phyloP scores from a whole-genome alignment of 2,113 vertebrate genomes.

The Cacatua alba region DNA sequence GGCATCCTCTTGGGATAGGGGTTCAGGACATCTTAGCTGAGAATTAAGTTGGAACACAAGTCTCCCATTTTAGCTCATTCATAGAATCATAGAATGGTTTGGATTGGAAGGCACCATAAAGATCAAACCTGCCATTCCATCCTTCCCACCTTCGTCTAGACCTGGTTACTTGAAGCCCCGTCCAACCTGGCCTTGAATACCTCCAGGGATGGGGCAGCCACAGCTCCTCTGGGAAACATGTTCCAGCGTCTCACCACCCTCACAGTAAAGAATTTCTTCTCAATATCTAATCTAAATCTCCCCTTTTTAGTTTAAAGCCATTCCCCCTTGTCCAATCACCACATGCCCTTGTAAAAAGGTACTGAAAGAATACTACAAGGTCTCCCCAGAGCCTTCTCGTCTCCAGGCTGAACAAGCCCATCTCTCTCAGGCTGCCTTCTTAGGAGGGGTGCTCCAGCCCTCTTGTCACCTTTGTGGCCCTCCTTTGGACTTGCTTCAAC shows the following conservation, averaged over 20 bases:
- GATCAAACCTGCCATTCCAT: not conserved
- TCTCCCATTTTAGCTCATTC: not conserved
- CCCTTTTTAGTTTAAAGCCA: not conserved
- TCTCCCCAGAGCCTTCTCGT: not conserved
- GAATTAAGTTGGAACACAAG: not conserved
- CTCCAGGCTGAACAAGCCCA: not conserved
- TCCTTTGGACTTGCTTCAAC: not conserved
- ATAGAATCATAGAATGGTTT: not conserved
- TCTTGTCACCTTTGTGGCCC: not conserved
- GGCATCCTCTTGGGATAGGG: not conserved
- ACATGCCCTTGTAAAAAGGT: not conserved
- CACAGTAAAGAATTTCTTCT: not conserved
- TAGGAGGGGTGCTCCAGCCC: not conserved
- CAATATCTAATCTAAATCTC: not conserved
- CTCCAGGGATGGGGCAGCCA: not conserved
- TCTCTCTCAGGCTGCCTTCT: not conserved
- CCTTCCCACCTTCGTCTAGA: not conserved
- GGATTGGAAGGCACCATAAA: not conserved
- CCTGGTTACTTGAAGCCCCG: not conserved
- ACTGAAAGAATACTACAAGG: not conserved
- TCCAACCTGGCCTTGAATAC: not conserved
- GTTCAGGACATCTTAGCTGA: not conserved
- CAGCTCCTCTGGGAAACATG: not conserved
- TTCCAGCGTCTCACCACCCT: not conserved
- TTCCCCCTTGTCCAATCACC: not conserved